A percentile compares a stretch with the other conserved stretches of the same genome.
phyloP scores from a whole-genome alignment of 2,797 vertebrate species.

The Anguilla anguilla region DNA sequence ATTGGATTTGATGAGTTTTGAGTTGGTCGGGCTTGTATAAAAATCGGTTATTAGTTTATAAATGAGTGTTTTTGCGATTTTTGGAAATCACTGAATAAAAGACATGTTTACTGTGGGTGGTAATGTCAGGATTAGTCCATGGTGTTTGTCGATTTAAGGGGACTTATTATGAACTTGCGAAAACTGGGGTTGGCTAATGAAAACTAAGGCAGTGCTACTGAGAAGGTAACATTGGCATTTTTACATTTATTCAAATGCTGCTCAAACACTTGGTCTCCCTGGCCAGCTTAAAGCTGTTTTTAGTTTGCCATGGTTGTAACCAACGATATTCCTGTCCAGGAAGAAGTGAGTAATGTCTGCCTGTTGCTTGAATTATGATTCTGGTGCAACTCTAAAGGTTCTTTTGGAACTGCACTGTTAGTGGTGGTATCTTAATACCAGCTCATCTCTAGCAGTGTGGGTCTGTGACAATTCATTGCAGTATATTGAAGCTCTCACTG shows the following conservation, averaged over 20 bases:
- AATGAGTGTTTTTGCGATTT: neutral
- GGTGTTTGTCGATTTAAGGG: neutral
- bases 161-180: neutral
- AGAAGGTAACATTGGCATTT: neutral
- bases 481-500: neutral
- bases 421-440: neutral
- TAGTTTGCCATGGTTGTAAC: conserved; percentile 12
- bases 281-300: neutral
- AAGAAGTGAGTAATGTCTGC: conserved; percentile 49
- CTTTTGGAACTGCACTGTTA: neutral
- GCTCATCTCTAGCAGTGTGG: too few relatives aligned
- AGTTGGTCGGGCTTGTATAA: neutral
- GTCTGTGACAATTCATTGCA: neutral
- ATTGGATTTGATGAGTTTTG: neutral
- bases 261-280: neutral
- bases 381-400: neutral
- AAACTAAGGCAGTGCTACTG: neutral
- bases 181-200: neutral
- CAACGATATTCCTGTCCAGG: conserved; percentile 40
- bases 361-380: conserved; percentile 1
- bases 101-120: neutral
- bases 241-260: neutral
- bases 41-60: neutral
- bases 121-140: neutral
- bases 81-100: neutral